Percentiles rank a stretch among this genome's conserved stretches.
Evolutionary conservation across 2,888 invertebrate genomes (phyloP).

Genomic region (Synergus itoensis): DNA sequence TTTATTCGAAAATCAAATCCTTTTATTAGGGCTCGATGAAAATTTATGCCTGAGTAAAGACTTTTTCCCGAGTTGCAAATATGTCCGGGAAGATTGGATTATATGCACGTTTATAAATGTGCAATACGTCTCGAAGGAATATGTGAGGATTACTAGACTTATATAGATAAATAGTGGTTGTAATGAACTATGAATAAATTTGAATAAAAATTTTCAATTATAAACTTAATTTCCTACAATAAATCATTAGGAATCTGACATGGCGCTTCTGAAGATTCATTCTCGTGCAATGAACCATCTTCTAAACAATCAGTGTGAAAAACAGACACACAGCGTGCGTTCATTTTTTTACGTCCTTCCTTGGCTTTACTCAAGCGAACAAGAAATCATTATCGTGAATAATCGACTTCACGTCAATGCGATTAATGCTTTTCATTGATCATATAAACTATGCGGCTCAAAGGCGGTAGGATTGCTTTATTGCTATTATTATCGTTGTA

Average conservation of each 20-base stretch:
- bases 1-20: neutral
- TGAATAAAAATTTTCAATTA: conserved; percentile 29
- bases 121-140: neutral
- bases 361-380: conserved; percentile 35
- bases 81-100: neutral
- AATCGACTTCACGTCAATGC: conserved; percentile 50
- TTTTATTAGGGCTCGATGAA: neutral
- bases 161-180: neutral
- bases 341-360: conserved; percentile 21
- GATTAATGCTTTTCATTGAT: conserved; percentile 45
- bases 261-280: conserved; percentile 38
- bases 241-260: conserved; percentile 15
- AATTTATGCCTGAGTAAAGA: neutral
- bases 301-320: conserved; percentile 36
- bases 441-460: conserved; percentile 31
- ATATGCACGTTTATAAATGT: neutral
- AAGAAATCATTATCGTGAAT: conserved; percentile 42
- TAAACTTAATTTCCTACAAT: conserved; percentile 13
- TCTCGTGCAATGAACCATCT: conserved; percentile 20
- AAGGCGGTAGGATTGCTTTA: conserved; percentile 41
- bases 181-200: neutral
- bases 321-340: conserved; percentile 14
- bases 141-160: no score
- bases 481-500: conserved; percentile 40
- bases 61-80: neutral